Evolutionary conservation across 2,888 invertebrate genomes (phyloP).

Genomic region (Adelphocoris suturalis): DNA sequence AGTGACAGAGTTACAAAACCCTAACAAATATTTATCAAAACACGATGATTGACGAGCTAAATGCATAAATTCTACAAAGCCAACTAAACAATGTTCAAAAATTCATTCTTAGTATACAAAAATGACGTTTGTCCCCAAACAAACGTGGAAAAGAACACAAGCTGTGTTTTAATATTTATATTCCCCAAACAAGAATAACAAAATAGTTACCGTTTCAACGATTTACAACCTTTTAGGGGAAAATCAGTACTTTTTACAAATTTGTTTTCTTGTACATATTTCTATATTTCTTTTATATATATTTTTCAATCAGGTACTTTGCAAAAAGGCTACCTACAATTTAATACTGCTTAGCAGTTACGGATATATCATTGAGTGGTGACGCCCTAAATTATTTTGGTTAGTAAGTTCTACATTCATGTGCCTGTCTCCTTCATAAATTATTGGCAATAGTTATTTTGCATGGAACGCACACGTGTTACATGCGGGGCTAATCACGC

Average conservation of each 20-base stretch:
- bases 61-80: conserved; percentile 28
- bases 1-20: not conserved
- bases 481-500: too few species aligned
- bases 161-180: not conserved
- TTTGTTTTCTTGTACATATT: not conserved
- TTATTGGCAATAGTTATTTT: too few species aligned
- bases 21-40: not conserved
- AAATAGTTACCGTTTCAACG: not conserved
- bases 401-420: not conserved
- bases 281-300: not conserved
- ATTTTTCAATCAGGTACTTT: conserved; percentile 35
- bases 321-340: not conserved
- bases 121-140: not conserved
- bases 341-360: conserved; percentile 51
- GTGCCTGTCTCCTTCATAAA: too few species aligned
- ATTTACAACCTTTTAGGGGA: conserved; percentile 11
- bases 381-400: not conserved
- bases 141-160: not conserved
- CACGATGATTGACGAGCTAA: not conserved
- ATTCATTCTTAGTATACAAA: not conserved
- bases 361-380: not conserved
- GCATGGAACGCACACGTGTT: too few species aligned
- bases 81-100: not conserved
- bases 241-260: not conserved
- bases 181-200: not conserved